Evolutionary conservation across 23 tunicate species (phyloP).

Genomic region (Trididemnum miniatum): DNA sequence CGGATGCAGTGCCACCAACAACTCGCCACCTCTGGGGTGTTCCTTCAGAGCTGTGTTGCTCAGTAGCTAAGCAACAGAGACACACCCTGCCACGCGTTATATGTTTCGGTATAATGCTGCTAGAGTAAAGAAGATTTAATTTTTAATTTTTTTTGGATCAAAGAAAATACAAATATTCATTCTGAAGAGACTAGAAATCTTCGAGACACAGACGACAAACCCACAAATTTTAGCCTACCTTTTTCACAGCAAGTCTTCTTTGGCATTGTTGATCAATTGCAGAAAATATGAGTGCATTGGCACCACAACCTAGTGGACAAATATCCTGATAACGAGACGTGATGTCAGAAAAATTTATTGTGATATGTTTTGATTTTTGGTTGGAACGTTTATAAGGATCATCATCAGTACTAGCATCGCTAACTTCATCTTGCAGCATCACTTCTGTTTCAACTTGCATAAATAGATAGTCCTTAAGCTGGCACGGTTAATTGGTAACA

Average conservation of each 20-base stretch:
- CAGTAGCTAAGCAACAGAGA: too few species aligned
- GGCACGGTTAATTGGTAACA: constrained; percentile 1
- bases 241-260: constrained; percentile 78
- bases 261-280: constrained; percentile 70
- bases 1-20: too few species aligned
- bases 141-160: too few species aligned
- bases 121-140: too few species aligned
- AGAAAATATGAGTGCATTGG: constrained; percentile 66
- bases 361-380: constrained; percentile 27
- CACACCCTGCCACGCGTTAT: too few species aligned
- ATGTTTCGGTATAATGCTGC: too few species aligned
- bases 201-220: too few species aligned
- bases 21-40: too few species aligned
- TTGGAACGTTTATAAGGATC: constrained; percentile 18
- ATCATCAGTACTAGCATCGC: constrained; percentile 22
- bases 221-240: too few species aligned
- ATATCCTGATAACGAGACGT: constrained; percentile 72
- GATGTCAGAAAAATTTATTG: constrained; percentile 49
- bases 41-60: too few species aligned
- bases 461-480: neutral
- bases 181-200: too few species aligned
- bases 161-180: too few species aligned
- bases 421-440: constrained; percentile 50
- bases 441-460: constrained; percentile 13
- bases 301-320: constrained; percentile 77